These are phyloP conservation scores for Macaria liturata DNA, from an alignment of 2,888 invertebrate species.

Conservation along the genomic window DNA sequence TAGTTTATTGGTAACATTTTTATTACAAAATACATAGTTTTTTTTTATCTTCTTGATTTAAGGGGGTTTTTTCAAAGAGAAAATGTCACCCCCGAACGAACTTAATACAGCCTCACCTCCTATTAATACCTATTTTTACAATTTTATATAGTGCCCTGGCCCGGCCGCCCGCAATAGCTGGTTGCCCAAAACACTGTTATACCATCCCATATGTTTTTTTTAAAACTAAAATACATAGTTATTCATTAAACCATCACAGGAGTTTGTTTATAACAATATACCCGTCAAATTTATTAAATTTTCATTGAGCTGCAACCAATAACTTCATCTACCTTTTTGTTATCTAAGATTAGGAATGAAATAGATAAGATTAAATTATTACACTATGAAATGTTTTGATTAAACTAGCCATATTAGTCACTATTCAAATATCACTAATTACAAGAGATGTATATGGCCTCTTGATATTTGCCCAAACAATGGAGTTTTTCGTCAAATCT, in stretches of 20 bases:
- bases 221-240: not conserved
- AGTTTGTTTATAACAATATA: not conserved
- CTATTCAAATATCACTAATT: slow-evolving; percentile 53
- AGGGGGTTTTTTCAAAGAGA: no score
- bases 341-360: slow-evolving; percentile 9
- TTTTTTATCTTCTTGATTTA: no score
- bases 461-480: slow-evolving; percentile 53
- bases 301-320: not conserved
- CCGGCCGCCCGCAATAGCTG: no score
- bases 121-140: no score
- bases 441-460: slow-evolving; percentile 64
- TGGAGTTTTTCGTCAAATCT: slow-evolving; percentile 74
- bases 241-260: slow-evolving; percentile 11
- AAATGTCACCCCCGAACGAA: no score
- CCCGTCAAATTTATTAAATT: no score
- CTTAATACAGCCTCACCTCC: no score
- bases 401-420: not conserved
- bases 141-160: no score
- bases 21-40: slow-evolving; percentile 5
- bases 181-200: no score
- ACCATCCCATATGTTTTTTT: no score
- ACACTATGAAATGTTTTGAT: slow-evolving; percentile 25
- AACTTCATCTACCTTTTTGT: slow-evolving; percentile 1
- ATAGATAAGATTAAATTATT: slow-evolving; percentile 25
- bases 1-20: slow-evolving; percentile 19